Evolutionary conservation across 2,113 vertebrate species (phyloP).

Genomic region (Glaucomys volans): DNA sequence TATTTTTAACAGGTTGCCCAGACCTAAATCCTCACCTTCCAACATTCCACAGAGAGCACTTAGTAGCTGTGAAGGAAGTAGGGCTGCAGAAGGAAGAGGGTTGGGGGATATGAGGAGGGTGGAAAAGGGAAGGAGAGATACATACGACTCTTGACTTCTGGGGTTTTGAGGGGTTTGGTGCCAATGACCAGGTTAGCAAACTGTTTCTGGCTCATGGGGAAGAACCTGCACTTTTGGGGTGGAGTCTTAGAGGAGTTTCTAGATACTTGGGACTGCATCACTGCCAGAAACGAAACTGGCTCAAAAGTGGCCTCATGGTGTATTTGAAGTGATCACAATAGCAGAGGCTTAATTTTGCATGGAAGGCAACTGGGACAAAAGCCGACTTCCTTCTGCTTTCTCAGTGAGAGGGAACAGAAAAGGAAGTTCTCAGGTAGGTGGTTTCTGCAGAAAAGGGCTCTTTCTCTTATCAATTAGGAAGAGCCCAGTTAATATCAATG

Average conservation of each 20-base stretch:
- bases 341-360: background rate
- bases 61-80: slow-evolving; percentile 67
- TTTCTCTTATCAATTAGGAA: background rate
- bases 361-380: background rate
- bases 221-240: background rate
- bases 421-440: background rate
- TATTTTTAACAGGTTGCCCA: slow-evolving; percentile 80
- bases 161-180: background rate
- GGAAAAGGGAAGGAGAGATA: background rate
- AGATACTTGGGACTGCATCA: slow-evolving; percentile 33
- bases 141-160: background rate
- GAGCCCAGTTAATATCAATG: background rate
- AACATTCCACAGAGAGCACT: slow-evolving; percentile 68
- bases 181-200: background rate
- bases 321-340: slow-evolving; percentile 52
- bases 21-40: slow-evolving; percentile 80
- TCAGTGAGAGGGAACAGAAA: background rate
- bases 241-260: slow-evolving; percentile 11
- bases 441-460: background rate
- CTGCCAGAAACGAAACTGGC: slow-evolving; percentile 65
- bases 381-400: slow-evolving; percentile 11
- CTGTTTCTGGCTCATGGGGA: background rate
- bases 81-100: background rate
- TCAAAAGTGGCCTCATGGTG: slow-evolving; percentile 50
- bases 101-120: background rate